Base-by-base conservation (phyloP, 2,888 invertebrate genomes). In the Eustalomyia histrio region DNA sequence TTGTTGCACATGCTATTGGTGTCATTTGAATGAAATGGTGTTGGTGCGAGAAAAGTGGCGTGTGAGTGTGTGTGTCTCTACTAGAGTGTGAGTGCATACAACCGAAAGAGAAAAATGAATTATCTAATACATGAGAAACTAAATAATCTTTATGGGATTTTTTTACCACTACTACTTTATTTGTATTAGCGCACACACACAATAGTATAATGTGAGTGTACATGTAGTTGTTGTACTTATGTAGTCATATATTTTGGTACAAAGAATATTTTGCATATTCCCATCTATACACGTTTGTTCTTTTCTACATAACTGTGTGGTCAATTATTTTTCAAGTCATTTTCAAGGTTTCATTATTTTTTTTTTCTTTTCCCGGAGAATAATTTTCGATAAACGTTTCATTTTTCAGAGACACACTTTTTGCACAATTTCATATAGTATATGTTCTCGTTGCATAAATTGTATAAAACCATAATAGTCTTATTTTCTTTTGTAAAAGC, bases 291-390 rank as follows among this genome's bases (percentile, higher is more conserved):
- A 35, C 35, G 1, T n/a, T n/a, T n/a, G 29, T 29, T 6, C 10
- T 39, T 10, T 12, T 12, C 12, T 39, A 39, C 39, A 39, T 39
- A 39, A 76, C 57, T 53, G 35, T 35, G 71, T 64, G 52, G 24
- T 71, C 57, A 64, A 58, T 71, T 76, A 71, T 60, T 76, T 12
- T 65, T 60, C 52, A 71, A 76, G 64, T 64, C 64, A 78, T 72
- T n/a, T 47, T 72, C 72, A 78, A 21, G 71, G 76, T 61, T 65
- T 33, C 53, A 65, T 43, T n/a, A n/a, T n/a, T 55, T 55, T n/a
- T 5, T n/a, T 24, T 29, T 29, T 29, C 29, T 43, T 47, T 14
- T 60, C 52, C 29, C 43, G 43, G 43, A 47, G 43, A n/a, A 47
- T 47, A n/a, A 47, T 47, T 47, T 47, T 47, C n/a, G 6, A 47